Evolutionary conservation across 30 jellyfish, hydroid and myxozoan genomes (phyloP).

Genomic region (Nemopilema nomurai): DNA sequence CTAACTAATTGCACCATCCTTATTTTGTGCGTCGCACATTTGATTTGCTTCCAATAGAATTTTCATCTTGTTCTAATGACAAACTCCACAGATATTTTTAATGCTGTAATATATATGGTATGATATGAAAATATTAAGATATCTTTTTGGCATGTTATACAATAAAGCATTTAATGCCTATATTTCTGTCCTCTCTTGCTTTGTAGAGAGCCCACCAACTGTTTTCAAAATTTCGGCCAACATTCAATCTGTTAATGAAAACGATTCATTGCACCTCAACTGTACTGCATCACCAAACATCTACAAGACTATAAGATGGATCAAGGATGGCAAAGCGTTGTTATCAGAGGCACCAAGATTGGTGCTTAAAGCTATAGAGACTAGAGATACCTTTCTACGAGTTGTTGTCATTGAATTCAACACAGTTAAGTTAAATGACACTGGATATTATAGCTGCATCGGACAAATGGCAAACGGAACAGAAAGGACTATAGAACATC

Average conservation of each 20-base stretch:
- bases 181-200: neutral
- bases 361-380: neutral
- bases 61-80: too few relatives aligned
- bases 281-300: constrained; percentile 37
- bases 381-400: neutral
- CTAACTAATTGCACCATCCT: too few relatives aligned
- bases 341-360: constrained; percentile 7
- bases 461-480: constrained; percentile 64
- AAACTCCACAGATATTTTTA: too few relatives aligned
- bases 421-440: constrained; percentile 40
- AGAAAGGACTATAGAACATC: neutral
- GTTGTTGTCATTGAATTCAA: constrained; percentile 16
- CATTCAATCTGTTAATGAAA: constrained; percentile 24
- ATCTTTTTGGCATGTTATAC: too few relatives aligned
- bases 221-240: constrained; percentile 2
- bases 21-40: too few relatives aligned
- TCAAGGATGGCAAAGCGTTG: constrained; percentile 33
- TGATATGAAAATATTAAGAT: too few relatives aligned
- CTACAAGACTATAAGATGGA: constrained; percentile 31
- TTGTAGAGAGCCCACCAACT: constrained; percentile 45
- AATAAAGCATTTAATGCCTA: too few relatives aligned
- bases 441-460: constrained; percentile 70
- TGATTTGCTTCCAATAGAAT: too few relatives aligned
- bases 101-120: too few relatives aligned
- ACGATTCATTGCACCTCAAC: constrained; percentile 17